Base-by-base conservation (phyloP, 2,113 vertebrate species). In the Litocranius walleri region DNA sequence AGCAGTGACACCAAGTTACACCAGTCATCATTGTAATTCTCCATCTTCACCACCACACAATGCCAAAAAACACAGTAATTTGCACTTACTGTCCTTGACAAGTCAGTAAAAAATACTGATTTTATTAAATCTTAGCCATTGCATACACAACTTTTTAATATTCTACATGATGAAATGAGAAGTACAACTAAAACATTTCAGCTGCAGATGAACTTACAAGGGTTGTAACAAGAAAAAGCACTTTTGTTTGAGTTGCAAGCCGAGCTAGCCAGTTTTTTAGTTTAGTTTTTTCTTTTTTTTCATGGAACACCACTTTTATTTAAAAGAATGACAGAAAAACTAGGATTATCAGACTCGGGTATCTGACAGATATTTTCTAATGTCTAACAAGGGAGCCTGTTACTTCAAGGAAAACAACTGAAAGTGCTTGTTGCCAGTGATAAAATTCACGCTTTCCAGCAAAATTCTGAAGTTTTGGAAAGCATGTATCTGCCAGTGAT, bases 391-490 rank as follows among this genome's bases (percentile, higher is more conserved):
- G 25, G 33, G 27, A 91, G 50, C n/a, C 62, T 91, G 64, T 95
- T 77, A 91, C 62, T 64, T 95, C 50, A 94, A 52, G 59, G 36
- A 48, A 86, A 96, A 88, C 62, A 67, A 94, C 48, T 27, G 57
- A 48, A 91, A 85, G 48, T 48, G 25, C 80, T 71, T 77, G 29
- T 88, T 96, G 91, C 77, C 90, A 80, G 6, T 71, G 83, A 93
- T 80, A 84, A 95, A 97, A 84, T 80, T 43, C 52, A 50, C 78
- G 12, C 36, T 95, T 91, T 85, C 25, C 62, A 43, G 36, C 87
- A 84, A 91, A 82, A 95, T 40, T 91, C 50, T 88, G 48, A 61
- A 93, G 52, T 95, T 95, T 95, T 87, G 59, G 43, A 88, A 91
- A 93, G 80, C 15, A 15, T 33, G 36, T 67, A 71, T 83, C 27